These are phyloP conservation scores for Habrosyne pyritoides DNA, from an alignment of 2,888 invertebrate genomes.

Conservation along the genomic window DNA sequence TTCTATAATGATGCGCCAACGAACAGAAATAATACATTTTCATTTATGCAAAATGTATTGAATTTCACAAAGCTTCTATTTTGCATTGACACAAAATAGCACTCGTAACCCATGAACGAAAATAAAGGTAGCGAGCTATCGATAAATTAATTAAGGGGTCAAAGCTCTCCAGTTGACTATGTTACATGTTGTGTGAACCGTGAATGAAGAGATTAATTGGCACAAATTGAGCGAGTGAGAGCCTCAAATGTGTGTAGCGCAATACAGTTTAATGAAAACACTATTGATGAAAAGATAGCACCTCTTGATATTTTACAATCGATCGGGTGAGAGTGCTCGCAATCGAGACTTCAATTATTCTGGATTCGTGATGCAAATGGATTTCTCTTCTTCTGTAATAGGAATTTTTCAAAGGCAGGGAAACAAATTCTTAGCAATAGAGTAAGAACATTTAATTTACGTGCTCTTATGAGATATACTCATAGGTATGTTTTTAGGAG, in stretches of 20 bases:
- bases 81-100: background rate
- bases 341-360: background rate
- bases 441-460: background rate
- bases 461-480: background rate
- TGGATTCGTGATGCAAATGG: background rate
- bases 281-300: slow-evolving; percentile 3
- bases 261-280: slow-evolving; percentile 13
- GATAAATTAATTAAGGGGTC: slow-evolving; percentile 9
- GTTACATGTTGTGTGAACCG: slow-evolving; percentile 18
- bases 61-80: background rate
- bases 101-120: background rate
- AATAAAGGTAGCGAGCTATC: background rate
- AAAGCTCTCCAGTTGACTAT: slow-evolving; percentile 14
- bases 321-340: slow-evolving; percentile 5
- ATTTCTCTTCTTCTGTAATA: background rate
- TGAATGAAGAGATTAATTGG: slow-evolving; percentile 37
- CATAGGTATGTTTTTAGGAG: background rate
- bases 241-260: slow-evolving; percentile 25
- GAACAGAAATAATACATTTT: too few species aligned
- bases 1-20: too few species aligned
- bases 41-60: background rate
- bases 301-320: slow-evolving; percentile 10
- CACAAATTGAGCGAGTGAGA: slow-evolving; percentile 33
- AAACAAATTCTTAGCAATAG: background rate
- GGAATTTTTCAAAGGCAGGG: background rate